A percentile compares a stretch with the other conserved stretches of the same genome.
Evolutionary conservation across 2,797 vertebrate species (phyloP).

Genomic region (Sebastes melanostomus): DNA sequence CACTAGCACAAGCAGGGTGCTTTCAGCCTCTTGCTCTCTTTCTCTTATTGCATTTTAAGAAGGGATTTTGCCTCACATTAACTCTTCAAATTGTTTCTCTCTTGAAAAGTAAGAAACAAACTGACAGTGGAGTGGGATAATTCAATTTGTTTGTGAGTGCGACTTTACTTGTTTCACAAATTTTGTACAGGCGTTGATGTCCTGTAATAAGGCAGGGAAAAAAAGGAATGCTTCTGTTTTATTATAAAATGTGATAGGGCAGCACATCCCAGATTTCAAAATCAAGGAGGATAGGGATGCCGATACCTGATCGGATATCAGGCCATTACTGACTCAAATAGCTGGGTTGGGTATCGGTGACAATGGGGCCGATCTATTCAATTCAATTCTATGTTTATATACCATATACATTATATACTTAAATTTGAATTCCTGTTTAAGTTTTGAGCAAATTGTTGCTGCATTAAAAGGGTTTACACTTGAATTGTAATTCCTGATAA

Average conservation of each 20-base stretch:
- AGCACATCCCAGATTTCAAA: too few species aligned
- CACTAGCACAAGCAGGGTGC: conserved; percentile 28
- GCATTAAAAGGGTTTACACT: too few species aligned
- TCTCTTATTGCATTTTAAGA: background rate
- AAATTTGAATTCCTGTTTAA: too few species aligned
- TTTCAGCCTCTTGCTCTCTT: conserved; percentile 11
- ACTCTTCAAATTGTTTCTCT: background rate
- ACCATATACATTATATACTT: too few species aligned
- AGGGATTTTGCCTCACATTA: background rate
- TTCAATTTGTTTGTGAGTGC: background rate
- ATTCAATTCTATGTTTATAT: too few species aligned
- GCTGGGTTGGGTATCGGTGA: too few species aligned
- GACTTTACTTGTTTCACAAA: background rate
- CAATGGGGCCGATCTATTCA: too few species aligned
- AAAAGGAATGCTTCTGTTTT: background rate
- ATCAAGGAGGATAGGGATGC: too few species aligned
- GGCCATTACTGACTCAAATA: too few species aligned
- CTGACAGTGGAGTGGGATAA: background rate
- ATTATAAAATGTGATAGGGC: background rate
- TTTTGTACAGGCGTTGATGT: background rate
- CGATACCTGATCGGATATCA: too few species aligned
- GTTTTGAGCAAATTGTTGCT: too few species aligned
- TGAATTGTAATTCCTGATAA: too few species aligned
- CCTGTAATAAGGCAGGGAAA: background rate
- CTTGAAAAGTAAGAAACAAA: background rate